Percentiles rank a stretch among this genome's conserved stretches.
These are phyloP conservation scores for Trypoxylus dichotomus DNA, from an alignment of 1,140 invertebrate genomes.

Conservation along the genomic window DNA sequence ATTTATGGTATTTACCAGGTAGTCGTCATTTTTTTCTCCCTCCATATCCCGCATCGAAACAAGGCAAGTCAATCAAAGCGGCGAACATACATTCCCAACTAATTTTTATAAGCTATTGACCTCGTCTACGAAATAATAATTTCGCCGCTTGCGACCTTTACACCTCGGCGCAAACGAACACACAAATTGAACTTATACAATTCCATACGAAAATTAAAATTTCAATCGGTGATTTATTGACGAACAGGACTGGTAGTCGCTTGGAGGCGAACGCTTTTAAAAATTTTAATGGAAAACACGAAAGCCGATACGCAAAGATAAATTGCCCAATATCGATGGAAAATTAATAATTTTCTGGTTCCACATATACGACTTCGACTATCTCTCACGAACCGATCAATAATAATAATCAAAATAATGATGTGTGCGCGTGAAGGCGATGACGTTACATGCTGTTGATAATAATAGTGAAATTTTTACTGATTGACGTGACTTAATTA, in stretches of 20 bases:
- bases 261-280: neutral
- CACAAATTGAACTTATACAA: neutral
- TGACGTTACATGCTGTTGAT: neutral
- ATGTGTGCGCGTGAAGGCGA: neutral
- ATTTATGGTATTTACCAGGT: neutral
- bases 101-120: slow-evolving; percentile 7
- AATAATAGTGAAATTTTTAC: neutral
- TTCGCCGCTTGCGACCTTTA: neutral
- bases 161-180: neutral
- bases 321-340: neutral
- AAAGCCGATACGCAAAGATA: neutral
- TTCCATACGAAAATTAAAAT: neutral
- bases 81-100: neutral
- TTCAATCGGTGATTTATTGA: neutral
- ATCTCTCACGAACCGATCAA: neutral
- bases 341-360: neutral
- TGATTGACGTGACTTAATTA: slow-evolving; percentile 7
- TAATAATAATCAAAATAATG: neutral
- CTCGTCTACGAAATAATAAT: neutral
- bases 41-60: neutral
- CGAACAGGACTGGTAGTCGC: neutral
- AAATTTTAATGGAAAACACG: neutral
- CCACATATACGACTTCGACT: neutral
- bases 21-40: neutral
- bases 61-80: neutral